Evolutionary conservation across 2,113 vertebrate genomes (phyloP).

Genomic region (Lethenteron reissneri): DNA sequence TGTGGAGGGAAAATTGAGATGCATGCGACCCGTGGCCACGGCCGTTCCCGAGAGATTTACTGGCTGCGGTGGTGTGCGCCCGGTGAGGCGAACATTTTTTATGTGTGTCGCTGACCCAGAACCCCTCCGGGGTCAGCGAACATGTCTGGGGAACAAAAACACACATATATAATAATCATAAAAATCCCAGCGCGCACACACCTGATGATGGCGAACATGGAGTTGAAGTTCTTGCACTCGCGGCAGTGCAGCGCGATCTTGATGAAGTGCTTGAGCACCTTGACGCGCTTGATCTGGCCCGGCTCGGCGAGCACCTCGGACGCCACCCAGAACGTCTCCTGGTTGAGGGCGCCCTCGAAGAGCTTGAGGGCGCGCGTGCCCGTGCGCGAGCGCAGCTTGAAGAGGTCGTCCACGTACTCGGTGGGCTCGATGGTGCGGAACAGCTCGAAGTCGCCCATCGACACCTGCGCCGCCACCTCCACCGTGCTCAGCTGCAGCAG

Average conservation of each 20-base stretch:
- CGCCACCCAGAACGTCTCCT: conserved; percentile 97
- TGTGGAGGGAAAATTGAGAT: no score
- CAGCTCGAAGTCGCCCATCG: conserved; percentile 80
- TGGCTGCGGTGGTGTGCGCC: no score
- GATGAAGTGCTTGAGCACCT: conserved; percentile 91
- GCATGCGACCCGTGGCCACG: no score
- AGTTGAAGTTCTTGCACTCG: conserved; percentile 99
- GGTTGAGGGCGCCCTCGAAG: conserved; percentile 93
- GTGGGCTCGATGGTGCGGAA: conserved; percentile 95
- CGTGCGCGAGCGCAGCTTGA: conserved; percentile 57
- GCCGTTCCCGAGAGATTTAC: no score
- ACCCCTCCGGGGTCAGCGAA: no score
- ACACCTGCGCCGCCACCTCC: conserved; percentile 83
- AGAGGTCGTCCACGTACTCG: conserved; percentile 86
- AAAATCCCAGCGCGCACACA: conserved; percentile 16
- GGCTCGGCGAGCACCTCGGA: conserved; percentile 72
- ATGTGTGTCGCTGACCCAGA: no score
- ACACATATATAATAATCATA: background rate
- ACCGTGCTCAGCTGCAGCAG: conserved; percentile 78
- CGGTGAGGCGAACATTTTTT: no score
- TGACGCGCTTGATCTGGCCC: conserved; percentile 93
- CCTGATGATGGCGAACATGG: conserved; percentile 99
- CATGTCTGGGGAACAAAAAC: no score
- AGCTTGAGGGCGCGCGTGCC: conserved; percentile 65
- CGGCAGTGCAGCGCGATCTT: conserved; percentile 95